Base-by-base conservation (phyloP, 2,797 vertebrate genomes). In the Serranus cabrilla region DNA sequence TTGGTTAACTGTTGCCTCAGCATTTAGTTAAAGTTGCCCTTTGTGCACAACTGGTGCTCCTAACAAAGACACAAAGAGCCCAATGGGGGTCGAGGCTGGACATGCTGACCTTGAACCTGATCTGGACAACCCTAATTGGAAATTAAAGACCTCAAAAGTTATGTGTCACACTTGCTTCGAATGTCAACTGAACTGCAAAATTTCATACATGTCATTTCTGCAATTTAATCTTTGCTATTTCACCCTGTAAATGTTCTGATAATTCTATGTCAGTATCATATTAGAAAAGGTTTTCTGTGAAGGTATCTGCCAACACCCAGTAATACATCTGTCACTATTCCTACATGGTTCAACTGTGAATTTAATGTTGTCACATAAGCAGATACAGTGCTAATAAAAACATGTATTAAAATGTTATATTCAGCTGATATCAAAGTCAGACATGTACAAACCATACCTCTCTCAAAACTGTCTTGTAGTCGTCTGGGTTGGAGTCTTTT, bases 381-480 rank as follows among this genome's bases (percentile, higher is more conserved):
- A 63, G 46, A 50, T 39, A 23, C 14, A 23, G 34, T 11, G 7
- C 16, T 20, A 5, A 27, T 6, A 20, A 34, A 34, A 3, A 27
- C 3, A 34, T 34, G 7, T 1, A 7, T 34, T 5, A 34, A 34
- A 34, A 34, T 34, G 8, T 14, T 20, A 11, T 16, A 16, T 20
- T 23, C 23, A 8, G 55, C 10, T 7, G 7, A 56, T 25, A 21
- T 25, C 39, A 54, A 21, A 20, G 16, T 46, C 27, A 39, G 40
- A 61, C 64, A 61, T 20, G 7, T 17, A 62, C 7, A 49, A 59
- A 40, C 0, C 94, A 87, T 94, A 96, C 98, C 97, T 91, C 91
- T 92, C 67, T 97, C 97, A 90, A 97, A 98, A 84, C 95, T 96
- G 89, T 99, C 98, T 85, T 98, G 96, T 72, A 97, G 95, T 92